Evolutionary conservation across 2,113 vertebrate species (phyloP).

Genomic region (Istiophorus platypterus): DNA sequence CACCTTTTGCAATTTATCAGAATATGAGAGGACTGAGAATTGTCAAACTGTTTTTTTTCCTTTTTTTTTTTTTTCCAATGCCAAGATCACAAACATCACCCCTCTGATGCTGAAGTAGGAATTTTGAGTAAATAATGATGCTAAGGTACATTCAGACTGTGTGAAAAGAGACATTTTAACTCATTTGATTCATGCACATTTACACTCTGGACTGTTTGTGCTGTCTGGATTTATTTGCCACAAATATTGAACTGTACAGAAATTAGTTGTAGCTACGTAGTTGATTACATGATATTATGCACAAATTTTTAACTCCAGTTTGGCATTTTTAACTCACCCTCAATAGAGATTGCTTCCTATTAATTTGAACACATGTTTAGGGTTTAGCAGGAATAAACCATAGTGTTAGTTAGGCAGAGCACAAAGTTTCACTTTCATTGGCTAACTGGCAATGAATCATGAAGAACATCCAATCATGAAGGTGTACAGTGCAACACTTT

Average conservation of each 20-base stretch:
- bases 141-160: background rate
- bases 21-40: constrained; percentile 48
- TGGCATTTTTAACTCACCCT: background rate
- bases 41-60: constrained; percentile 8
- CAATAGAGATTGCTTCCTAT: background rate
- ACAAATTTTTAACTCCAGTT: background rate
- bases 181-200: background rate
- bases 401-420: background rate
- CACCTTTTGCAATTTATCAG: constrained; percentile 58
- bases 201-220: background rate
- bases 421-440: background rate
- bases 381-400: background rate
- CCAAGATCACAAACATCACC: constrained; percentile 13
- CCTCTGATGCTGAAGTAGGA: background rate
- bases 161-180: background rate
- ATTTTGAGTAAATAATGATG: constrained; percentile 6
- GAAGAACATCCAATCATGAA: too few relatives aligned
- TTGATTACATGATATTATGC: background rate
- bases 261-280: background rate
- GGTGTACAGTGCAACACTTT: too few relatives aligned
- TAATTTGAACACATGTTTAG: background rate
- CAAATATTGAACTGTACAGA: background rate
- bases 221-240: constrained; percentile 10
- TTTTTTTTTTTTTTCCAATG: background rate
- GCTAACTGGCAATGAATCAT: background rate